Percentiles rank a stretch among this genome's conserved stretches.
phyloP scores from a whole-genome alignment of 2,888 invertebrate species.

The Dicyrtomina minuta region DNA sequence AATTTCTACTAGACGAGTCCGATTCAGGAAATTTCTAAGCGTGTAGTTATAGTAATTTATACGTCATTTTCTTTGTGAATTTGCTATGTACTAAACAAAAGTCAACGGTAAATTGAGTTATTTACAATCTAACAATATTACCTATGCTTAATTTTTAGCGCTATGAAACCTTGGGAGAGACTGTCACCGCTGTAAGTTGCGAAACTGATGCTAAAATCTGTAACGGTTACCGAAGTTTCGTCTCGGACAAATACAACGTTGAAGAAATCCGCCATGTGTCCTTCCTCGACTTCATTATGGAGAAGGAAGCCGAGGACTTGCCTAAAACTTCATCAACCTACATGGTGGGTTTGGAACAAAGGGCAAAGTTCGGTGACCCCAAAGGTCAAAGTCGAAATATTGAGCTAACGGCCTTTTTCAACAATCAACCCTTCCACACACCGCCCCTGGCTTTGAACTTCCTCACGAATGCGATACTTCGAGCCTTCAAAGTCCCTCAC shows the following conservation, averaged over 20 bases:
- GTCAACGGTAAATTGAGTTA: no score
- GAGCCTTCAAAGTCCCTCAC: conserved; percentile 55
- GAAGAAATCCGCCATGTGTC: conserved; percentile 37
- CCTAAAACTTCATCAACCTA: conserved; percentile 41
- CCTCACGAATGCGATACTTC: conserved; percentile 67
- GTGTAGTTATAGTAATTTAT: no score
- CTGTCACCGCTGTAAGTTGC: conserved; percentile 44
- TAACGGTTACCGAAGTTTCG: conserved; percentile 41
- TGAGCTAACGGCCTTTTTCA: conserved; percentile 60
- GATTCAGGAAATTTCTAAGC: not conserved
- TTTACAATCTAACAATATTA: not conserved
- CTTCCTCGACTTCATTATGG: conserved; percentile 41
- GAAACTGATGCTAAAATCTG: conserved; percentile 37
- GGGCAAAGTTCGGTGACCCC: not conserved
- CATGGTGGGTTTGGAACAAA: conserved; percentile 47
- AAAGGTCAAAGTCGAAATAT: not conserved
- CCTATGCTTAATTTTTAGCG: conserved; percentile 30
- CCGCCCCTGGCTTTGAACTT: conserved; percentile 68
- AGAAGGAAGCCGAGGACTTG: conserved; percentile 35
- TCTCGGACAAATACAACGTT: conserved; percentile 31
- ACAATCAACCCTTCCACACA: conserved; percentile 76
- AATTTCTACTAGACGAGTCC: no score
- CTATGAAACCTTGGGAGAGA: conserved; percentile 48
- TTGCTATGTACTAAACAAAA: no score
- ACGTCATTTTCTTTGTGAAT: no score